A percentile compares a stretch with the other conserved stretches of the same genome.
These are phyloP conservation scores for Biston betularia DNA, from an alignment of 2,888 invertebrate genomes.

Conservation along the genomic window DNA sequence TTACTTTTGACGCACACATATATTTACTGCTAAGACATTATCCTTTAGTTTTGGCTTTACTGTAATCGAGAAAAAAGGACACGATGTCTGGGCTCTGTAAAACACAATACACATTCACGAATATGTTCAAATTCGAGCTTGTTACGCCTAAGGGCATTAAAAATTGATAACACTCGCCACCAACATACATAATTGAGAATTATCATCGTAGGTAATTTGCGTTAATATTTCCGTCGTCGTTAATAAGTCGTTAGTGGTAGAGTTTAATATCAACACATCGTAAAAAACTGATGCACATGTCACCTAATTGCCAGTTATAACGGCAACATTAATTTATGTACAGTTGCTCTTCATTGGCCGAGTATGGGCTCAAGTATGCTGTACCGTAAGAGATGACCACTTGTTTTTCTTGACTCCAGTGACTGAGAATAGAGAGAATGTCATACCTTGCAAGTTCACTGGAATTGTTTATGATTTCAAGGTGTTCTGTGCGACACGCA, in stretches of 20 bases:
- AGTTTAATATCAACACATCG: constrained; percentile 18
- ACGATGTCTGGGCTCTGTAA: neutral
- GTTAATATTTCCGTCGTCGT: neutral
- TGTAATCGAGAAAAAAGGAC: no score
- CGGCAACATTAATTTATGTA: constrained; percentile 35
- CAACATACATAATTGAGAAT: neutral
- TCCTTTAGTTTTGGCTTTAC: no score
- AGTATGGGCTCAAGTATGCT: constrained; percentile 28
- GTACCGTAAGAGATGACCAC: constrained; percentile 38
- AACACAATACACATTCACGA: neutral
- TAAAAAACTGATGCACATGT: constrained; percentile 30
- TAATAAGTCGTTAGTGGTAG: constrained; percentile 10
- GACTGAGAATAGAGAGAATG: constrained; percentile 19
- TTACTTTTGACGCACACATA: no score
- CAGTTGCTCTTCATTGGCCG: constrained; percentile 37
- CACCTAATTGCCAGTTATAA: constrained; percentile 34
- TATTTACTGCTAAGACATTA: no score
- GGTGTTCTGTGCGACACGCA: constrained; percentile 51
- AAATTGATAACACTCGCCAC: neutral
- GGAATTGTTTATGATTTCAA: constrained; percentile 45
- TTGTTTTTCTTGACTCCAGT: constrained; percentile 46
- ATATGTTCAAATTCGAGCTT: neutral
- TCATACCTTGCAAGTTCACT: neutral
- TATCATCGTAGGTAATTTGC: neutral
- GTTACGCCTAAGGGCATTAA: neutral